Evolutionary conservation across 2,888 invertebrate genomes (phyloP).

Genomic region (Habrosyne pyritoides): DNA sequence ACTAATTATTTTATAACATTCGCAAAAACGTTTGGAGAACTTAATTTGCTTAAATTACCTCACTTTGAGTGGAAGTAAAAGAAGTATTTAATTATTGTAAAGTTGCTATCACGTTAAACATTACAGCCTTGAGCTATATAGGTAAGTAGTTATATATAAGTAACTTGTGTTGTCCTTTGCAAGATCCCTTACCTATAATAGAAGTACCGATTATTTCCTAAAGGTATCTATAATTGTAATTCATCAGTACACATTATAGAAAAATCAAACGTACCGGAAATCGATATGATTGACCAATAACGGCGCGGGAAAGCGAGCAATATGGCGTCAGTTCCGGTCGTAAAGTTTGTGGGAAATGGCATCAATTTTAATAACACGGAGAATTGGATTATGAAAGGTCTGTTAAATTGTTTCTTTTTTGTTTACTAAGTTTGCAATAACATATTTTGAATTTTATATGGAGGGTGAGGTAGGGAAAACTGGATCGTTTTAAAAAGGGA

Average conservation of each 20-base stretch:
- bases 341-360: constrained; percentile 48
- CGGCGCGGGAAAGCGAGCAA: constrained; percentile 67
- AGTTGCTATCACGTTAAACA: too few relatives aligned
- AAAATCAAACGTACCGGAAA: constrained; percentile 53
- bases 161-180: too few relatives aligned
- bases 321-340: constrained; percentile 68
- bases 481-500: too few relatives aligned
- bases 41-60: too few relatives aligned
- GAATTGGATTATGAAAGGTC: constrained; percentile 44
- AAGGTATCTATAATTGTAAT: neutral
- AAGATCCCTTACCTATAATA: neutral
- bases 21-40: too few relatives aligned
- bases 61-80: too few relatives aligned
- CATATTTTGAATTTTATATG: constrained; percentile 21
- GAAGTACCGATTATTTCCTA: neutral
- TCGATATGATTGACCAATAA: constrained; percentile 65
- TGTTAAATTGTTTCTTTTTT: constrained; percentile 40
- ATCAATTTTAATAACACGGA: constrained; percentile 50
- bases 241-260: neutral
- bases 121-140: too few relatives aligned
- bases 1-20: too few relatives aligned
- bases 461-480: constrained; percentile 7
- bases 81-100: too few relatives aligned
- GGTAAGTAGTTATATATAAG: too few relatives aligned
- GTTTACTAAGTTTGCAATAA: constrained; percentile 14